phyloP scores from a whole-genome alignment of 2,888 invertebrate genomes.

The Drosophila borealis region DNA sequence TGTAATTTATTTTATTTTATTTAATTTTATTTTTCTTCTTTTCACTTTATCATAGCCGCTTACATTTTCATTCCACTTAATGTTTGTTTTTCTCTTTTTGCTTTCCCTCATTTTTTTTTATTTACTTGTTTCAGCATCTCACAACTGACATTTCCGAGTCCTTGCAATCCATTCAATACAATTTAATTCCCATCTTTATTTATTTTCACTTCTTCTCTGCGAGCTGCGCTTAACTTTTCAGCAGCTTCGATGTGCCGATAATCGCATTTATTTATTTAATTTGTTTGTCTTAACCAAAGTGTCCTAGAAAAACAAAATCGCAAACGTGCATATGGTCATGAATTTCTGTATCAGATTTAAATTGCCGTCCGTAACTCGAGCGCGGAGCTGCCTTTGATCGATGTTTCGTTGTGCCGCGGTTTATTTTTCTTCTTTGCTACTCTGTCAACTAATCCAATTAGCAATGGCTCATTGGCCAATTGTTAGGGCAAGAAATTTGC shows the following conservation, averaged over 20 bases:
- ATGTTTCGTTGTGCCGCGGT: constrained; percentile 1
- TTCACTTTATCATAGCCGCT: constrained; percentile 5
- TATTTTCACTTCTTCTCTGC: constrained; percentile 13
- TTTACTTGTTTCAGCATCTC: constrained; percentile 3
- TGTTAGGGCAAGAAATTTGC: constrained; percentile 23
- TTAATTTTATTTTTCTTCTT: neutral
- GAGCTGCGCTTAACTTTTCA: constrained; percentile 43
- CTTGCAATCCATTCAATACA: constrained; percentile 14
- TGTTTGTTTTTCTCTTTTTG: constrained; percentile 3
- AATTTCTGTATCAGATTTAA: constrained; percentile 12
- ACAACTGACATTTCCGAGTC: constrained; percentile 22
- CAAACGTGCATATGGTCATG: neutral
- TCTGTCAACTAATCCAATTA: constrained; percentile 54
- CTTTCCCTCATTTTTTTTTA: neutral
- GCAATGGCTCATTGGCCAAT: constrained; percentile 52
- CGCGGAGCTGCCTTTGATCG: constrained; percentile 45
- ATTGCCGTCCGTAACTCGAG: constrained; percentile 6
- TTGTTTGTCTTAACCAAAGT: constrained; percentile 1
- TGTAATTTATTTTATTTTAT: constrained; percentile 24
- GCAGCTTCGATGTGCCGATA: constrained; percentile 22
- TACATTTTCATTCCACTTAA: constrained; percentile 22
- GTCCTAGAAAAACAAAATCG: neutral
- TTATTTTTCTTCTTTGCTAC: constrained; percentile 6
- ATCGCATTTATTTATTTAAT: constrained; percentile 23
- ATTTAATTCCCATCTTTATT: constrained; percentile 39